Percentiles rank a stretch among this genome's conserved stretches.
Conservation (phyloP, 2,113 vertebrate species). For the Sorex fumeus region DNA sequence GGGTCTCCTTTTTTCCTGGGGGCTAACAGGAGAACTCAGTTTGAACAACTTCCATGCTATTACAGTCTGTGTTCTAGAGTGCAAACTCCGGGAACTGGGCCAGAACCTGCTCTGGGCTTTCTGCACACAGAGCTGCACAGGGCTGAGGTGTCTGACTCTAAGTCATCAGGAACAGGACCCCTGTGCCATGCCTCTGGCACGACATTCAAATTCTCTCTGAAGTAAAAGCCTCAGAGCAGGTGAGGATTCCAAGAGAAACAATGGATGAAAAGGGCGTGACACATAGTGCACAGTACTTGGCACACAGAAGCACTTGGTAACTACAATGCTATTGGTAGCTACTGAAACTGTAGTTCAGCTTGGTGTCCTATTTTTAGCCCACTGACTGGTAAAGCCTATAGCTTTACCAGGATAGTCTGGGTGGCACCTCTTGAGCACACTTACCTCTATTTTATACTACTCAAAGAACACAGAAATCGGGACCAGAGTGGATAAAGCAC, state of each 20-base stretch:
- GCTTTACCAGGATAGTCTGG: background rate
- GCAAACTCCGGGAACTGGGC: background rate
- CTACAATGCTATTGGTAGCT: too few species aligned
- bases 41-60: background rate
- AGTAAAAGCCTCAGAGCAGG: background rate
- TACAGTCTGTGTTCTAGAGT: background rate
- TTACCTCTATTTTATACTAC: background rate
- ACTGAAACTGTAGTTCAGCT: background rate
- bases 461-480: background rate
- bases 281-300: background rate
- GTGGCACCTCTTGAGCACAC: too few species aligned
- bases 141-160: background rate
- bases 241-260: background rate
- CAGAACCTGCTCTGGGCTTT: background rate
- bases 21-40: conserved; percentile 15
- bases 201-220: background rate
- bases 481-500: too few species aligned
- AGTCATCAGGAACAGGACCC: background rate
- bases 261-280: background rate
- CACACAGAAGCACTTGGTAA: background rate
- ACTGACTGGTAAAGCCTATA: background rate
- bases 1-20: background rate
- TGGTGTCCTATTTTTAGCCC: too few species aligned
- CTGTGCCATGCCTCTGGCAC: background rate
- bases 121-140: background rate